phyloP scores from a whole-genome alignment of 2,888 invertebrate species.

The Petrophora chlorosata region DNA sequence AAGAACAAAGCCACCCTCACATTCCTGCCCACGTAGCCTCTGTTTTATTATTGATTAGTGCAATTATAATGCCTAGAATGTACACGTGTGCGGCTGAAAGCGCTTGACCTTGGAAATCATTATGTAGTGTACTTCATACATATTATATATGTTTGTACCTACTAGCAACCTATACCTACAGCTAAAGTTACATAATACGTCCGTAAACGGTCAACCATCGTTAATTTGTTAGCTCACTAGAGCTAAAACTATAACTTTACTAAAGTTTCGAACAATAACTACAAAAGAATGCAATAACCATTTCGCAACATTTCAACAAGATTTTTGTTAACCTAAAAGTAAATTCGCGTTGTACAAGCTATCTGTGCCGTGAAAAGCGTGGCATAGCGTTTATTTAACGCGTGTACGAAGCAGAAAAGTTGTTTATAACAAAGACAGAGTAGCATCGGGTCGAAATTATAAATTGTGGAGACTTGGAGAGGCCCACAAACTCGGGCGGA shows the following conservation, averaged over 20 bases:
- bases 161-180: constrained; percentile 31
- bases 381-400: constrained; percentile 56
- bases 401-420: constrained; percentile 71
- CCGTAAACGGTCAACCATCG: constrained; percentile 62
- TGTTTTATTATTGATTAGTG: constrained; percentile 41
- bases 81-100: constrained; percentile 56
- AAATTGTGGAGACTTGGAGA: constrained; percentile 69
- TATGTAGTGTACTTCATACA: constrained; percentile 56
- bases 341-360: constrained; percentile 37
- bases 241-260: constrained; percentile 58
- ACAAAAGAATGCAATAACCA: constrained; percentile 45
- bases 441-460: constrained; percentile 73
- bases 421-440: constrained; percentile 75
- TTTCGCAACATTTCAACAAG: constrained; percentile 43
- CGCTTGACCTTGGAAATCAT: constrained; percentile 71
- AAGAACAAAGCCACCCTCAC: constrained; percentile 34
- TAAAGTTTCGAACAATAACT: constrained; percentile 49
- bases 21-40: constrained; percentile 11
- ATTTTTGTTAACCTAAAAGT: constrained; percentile 68
- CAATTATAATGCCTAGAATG: constrained; percentile 44
- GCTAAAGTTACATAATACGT: constrained; percentile 64
- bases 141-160: no score
- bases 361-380: constrained; percentile 60
- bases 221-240: constrained; percentile 54
- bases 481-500: constrained; percentile 78